A percentile compares a stretch with the other conserved stretches of the same genome.
phyloP scores from a whole-genome alignment of 2,888 invertebrate species.

The Serrognathus titanus region DNA sequence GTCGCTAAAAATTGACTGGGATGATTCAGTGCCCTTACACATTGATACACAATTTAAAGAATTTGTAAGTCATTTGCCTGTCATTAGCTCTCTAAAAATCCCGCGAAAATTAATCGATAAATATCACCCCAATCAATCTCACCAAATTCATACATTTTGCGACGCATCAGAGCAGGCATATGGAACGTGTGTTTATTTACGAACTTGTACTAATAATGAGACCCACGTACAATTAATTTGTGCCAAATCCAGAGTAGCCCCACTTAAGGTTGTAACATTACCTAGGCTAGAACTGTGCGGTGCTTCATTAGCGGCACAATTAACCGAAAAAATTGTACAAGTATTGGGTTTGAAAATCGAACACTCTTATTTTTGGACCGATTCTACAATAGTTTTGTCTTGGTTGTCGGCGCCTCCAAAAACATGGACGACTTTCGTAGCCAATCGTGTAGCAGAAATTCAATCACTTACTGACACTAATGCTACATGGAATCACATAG shows the following conservation, averaged over 20 bases:
- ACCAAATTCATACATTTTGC: conserved; percentile 1
- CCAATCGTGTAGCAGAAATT: not conserved
- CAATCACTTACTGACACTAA: not conserved
- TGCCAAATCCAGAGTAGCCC: conserved; percentile 8
- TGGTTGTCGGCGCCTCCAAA: conserved; percentile 6
- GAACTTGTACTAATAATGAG: not conserved
- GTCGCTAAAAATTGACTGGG: not conserved
- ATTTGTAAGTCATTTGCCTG: not conserved
- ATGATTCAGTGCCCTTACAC: not conserved
- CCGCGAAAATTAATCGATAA: not conserved
- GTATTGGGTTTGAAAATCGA: not conserved
- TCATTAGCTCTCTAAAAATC: not conserved
- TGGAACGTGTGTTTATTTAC: conserved; percentile 2
- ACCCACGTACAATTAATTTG: not conserved
- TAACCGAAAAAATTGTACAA: not conserved
- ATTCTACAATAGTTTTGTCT: conserved; percentile 15
- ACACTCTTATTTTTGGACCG: conserved; percentile 16
- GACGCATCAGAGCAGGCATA: conserved; percentile 4
- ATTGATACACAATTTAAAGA: not conserved
- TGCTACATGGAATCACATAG: not conserved
- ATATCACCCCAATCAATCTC: not conserved
- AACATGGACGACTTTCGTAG: not conserved
- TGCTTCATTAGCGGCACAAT: not conserved
- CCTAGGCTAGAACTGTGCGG: conserved; percentile 8
- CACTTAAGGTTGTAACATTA: not conserved